phyloP scores from a whole-genome alignment of 2,888 invertebrate genomes.

The Entomobrya proxima region DNA sequence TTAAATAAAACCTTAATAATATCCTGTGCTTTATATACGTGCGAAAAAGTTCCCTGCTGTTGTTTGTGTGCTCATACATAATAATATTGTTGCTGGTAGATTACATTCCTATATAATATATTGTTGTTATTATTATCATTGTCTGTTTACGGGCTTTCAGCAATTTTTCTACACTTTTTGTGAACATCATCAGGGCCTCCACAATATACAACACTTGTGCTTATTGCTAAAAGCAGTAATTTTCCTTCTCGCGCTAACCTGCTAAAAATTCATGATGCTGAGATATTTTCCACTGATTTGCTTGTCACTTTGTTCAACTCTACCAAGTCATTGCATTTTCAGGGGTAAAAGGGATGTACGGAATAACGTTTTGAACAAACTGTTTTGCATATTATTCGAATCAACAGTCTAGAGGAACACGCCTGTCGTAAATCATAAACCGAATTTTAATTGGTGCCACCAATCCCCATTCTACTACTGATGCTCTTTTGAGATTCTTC shows the following conservation, averaged over 20 bases:
- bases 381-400: conserved; percentile 11
- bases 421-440: conserved; percentile 53
- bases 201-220: not conserved
- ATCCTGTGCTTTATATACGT: too few species aligned
- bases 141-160: conserved; percentile 6
- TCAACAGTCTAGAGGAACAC: conserved; percentile 31
- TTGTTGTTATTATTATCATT: not conserved
- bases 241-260: too few species aligned
- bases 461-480: not conserved
- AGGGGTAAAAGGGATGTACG: not conserved
- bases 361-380: not conserved
- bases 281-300: not conserved
- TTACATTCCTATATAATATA: not conserved
- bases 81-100: not conserved
- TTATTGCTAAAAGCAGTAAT: too few species aligned
- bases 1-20: not conserved
- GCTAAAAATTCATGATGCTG: not conserved
- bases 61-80: conserved; percentile 20
- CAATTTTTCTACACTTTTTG: not conserved
- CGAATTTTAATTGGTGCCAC: conserved; percentile 49
- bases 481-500: too few species aligned
- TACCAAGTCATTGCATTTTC: not conserved
- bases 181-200: not conserved
- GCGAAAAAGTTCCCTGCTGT: conserved; percentile 4
- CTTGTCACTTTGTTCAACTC: not conserved